Conservation (phyloP, 2,888 invertebrate species). For the Tiliacea aurago region DNA sequence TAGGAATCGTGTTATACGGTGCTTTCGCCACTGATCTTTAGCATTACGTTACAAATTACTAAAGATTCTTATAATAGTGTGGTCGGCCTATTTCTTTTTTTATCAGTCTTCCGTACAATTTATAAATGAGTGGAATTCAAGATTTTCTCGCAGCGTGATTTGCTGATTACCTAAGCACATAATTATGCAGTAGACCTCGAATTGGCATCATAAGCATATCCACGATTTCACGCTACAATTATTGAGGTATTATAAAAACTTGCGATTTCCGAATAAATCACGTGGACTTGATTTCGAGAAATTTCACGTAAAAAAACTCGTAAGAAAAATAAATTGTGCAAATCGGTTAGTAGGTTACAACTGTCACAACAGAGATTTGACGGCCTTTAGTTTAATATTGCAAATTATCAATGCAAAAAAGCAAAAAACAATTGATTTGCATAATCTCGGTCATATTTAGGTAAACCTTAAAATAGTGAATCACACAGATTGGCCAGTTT, state of each 20-base stretch:
- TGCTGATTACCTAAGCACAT: background rate
- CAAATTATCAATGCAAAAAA: conserved; percentile 11
- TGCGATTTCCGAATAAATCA: conserved; percentile 2
- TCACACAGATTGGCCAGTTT: conserved; percentile 66
- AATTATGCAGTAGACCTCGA: background rate
- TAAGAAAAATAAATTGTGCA: conserved; percentile 11
- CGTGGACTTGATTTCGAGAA: conserved; percentile 5
- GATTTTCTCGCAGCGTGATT: background rate
- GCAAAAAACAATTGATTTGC: conserved; percentile 14
- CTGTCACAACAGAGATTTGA: conserved; percentile 7
- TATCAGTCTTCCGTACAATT: conserved; percentile 2
- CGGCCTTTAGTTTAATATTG: conserved; percentile 3
- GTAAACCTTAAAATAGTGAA: conserved; percentile 66
- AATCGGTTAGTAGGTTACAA: conserved; percentile 24
- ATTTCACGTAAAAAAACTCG: conserved; percentile 7
- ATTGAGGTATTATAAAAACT: background rate
- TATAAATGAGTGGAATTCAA: background rate
- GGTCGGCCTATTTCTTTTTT: background rate
- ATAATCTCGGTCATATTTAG: conserved; percentile 58
- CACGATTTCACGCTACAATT: background rate
- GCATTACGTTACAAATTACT: no score
- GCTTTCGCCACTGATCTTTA: no score
- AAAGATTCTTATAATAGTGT: conserved; percentile 1
- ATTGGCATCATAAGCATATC: background rate
- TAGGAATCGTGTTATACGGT: no score